phyloP scores from a whole-genome alignment of 2,888 invertebrate genomes.

The Torymus auratus region DNA sequence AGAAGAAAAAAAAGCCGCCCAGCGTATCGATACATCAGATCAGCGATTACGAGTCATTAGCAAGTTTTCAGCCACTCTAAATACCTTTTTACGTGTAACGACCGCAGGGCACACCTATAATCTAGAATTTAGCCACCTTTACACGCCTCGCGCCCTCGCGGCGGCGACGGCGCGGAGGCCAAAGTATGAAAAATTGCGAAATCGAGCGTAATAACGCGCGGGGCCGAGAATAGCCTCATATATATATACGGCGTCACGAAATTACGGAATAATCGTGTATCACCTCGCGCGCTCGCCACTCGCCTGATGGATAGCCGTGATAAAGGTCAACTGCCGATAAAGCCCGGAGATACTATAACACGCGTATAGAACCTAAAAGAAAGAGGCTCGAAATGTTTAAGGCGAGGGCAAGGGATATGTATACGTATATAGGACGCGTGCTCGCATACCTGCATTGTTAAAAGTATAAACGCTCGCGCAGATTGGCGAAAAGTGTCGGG shows the following conservation, averaged over 20 bases:
- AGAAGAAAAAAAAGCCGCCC: too few species aligned
- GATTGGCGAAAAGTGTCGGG: slow-evolving; percentile 59
- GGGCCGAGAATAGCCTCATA: not conserved
- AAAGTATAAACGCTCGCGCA: slow-evolving; percentile 62
- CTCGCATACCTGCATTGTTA: slow-evolving; percentile 55
- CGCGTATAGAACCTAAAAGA: not conserved
- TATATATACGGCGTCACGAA: slow-evolving; percentile 18
- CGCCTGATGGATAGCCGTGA: slow-evolving; percentile 47
- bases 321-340: slow-evolving; percentile 49
- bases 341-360: slow-evolving; percentile 12
- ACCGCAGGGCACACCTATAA: not conserved
- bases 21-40: too few species aligned
- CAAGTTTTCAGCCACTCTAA: too few species aligned
- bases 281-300: not conserved
- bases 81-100: too few species aligned
- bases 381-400: slow-evolving; percentile 11
- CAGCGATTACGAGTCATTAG: too few species aligned
- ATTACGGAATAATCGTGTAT: slow-evolving; percentile 45
- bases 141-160: not conserved
- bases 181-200: slow-evolving; percentile 4
- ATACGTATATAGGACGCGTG: not conserved
- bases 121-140: not conserved
- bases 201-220: not conserved
- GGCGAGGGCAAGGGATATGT: slow-evolving; percentile 42
- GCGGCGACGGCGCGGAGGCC: not conserved